phyloP scores from a whole-genome alignment of 2,113 vertebrate genomes.

The Oreocharis arfaki region DNA sequence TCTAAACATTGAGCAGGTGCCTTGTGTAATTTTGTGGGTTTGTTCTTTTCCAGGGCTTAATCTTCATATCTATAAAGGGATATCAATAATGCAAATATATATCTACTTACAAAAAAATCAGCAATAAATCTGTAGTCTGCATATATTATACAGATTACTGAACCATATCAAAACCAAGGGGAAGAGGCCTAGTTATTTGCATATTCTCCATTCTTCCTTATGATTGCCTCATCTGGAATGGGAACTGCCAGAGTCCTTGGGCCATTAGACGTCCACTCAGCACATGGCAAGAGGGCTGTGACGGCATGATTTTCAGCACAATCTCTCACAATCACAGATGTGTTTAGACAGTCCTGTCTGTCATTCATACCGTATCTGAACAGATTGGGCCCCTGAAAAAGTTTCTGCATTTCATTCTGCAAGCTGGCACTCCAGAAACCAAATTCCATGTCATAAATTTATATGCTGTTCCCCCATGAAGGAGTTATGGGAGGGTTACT shows the following conservation, averaged over 20 bases:
- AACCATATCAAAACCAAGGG: neutral
- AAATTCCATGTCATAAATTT: neutral
- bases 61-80: neutral
- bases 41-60: neutral
- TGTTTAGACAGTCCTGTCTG: conserved; percentile 26
- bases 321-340: neutral
- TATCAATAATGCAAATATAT: neutral
- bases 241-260: neutral
- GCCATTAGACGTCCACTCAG: neutral
- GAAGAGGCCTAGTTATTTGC: neutral
- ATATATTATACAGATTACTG: neutral
- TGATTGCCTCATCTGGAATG: neutral
- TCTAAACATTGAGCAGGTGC: neutral
- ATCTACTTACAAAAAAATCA: neutral
- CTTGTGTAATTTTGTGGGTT: neutral
- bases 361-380: neutral
- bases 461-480: neutral
- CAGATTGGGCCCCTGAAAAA: neutral
- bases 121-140: neutral
- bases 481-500: neutral
- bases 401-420: neutral
- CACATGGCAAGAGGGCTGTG: neutral
- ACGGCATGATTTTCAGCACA: neutral
- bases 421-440: neutral
- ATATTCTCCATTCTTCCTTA: neutral